Base-by-base conservation (phyloP, 1,140 invertebrate genomes). In the Panagrolaimus sp. region DNA sequence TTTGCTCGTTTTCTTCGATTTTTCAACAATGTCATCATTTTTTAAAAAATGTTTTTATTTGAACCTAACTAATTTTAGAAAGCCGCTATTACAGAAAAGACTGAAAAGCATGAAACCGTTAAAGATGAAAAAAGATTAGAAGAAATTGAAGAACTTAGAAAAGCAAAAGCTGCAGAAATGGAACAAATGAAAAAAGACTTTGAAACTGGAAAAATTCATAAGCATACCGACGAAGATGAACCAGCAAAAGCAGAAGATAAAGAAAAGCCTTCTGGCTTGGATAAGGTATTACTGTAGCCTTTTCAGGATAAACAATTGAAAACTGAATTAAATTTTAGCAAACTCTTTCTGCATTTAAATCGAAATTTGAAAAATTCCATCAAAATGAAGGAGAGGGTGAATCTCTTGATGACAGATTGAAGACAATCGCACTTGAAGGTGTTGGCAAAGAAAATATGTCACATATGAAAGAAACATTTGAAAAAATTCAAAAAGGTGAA, bases 401-500 rank as follows among this genome's bases (percentile, higher is more conserved):
- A 14, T 16, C 48, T 69, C 47, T 67, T 16, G 65, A 45, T 57
- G 65, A 69, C 7, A 45, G 51, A 38, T 47, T 68, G 11, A 66
- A 68, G 27, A 67, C 31, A 9, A 16, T 68, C 23, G 53, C 43
- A 45, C 23, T 66, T 66, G 53, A 46, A 70, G 76, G 79, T 64
- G 66, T 81, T 27, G 79, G 79, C 48, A 79, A 81, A 42, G 79
- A 79, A 53, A 76, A 74, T 14, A 48, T 79, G 46, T 65, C 73
- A 5, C 57, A 25, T 47, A 80, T 82, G 31, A 14, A 70, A 31
- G 8, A 16, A 8, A 23, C 27, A 45, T 63, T 65, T 51, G 67
- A 44, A 62, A 38, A 43, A 16, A 9, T n/a, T 51, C 27, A 69
- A 44, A 7, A 9, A 23, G 31, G 38, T 27, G 38, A 68, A 23